These are phyloP conservation scores for Sebastes hubbsi DNA, from an alignment of 2,797 vertebrate species.

Conservation along the genomic window DNA sequence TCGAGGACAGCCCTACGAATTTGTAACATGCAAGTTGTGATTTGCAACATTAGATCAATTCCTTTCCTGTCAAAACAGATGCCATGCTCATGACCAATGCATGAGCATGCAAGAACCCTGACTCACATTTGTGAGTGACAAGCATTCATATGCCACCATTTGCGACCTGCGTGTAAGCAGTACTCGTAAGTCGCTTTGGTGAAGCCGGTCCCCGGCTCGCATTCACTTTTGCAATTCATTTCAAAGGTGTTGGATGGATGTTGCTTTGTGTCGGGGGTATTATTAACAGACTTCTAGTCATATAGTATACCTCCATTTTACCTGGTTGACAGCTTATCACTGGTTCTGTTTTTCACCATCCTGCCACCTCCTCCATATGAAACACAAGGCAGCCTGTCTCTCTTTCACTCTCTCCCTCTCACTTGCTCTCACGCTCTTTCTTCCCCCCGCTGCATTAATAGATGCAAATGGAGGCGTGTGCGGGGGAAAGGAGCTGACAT, in stretches of 20 bases:
- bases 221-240: neutral
- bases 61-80: neutral
- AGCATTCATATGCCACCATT: neutral
- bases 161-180: neutral
- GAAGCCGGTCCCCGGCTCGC: neutral
- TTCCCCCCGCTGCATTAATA: slow-evolving; percentile 71
- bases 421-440: slow-evolving; percentile 48
- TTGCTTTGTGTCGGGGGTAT: neutral
- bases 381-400: slow-evolving; percentile 30
- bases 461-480: slow-evolving; percentile 79
- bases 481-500: slow-evolving; percentile 79
- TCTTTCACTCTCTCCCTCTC: neutral
- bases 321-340: neutral
- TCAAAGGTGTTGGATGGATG: too few relatives aligned
- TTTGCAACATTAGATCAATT: neutral
- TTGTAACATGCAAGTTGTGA: neutral
- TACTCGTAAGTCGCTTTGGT: neutral
- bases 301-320: neutral
- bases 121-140: neutral
- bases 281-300: neutral
- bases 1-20: neutral
- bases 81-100: neutral
- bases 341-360: slow-evolving; percentile 22
- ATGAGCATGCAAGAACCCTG: neutral
- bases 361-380: slow-evolving; percentile 39